Percentiles rank a stretch among this genome's conserved stretches.
Evolutionary conservation across 2,113 vertebrate species (phyloP).

Genomic region (Gobiocypris rarus): DNA sequence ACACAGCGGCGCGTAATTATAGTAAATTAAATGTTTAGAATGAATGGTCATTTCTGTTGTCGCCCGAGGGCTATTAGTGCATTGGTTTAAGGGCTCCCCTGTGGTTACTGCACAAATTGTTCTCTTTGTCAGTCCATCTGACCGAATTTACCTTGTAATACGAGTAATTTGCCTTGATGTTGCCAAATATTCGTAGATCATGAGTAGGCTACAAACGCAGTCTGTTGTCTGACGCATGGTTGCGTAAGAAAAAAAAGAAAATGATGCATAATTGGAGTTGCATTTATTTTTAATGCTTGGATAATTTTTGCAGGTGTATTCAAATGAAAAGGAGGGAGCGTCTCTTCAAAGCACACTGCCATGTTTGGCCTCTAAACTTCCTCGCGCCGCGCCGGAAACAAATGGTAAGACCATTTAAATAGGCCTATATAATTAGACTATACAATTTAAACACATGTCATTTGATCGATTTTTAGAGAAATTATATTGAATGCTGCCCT

Average conservation of each 20-base stretch:
- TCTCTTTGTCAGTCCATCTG: conserved; percentile 42
- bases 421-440: background rate
- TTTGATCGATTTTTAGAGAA: background rate
- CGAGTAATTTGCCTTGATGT: conserved; percentile 41
- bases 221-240: conserved; percentile 19
- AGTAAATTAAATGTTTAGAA: conserved; percentile 52
- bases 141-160: conserved; percentile 34
- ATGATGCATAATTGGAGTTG: conserved; percentile 69
- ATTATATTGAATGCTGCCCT: background rate
- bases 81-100: conserved; percentile 46
- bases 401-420: conserved; percentile 74
- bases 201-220: conserved; percentile 22
- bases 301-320: conserved; percentile 81
- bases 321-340: conserved; percentile 79
- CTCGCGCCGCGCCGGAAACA: conserved; percentile 76
- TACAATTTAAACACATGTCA: background rate
- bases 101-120: conserved; percentile 34
- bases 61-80: conserved; percentile 44
- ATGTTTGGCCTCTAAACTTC: conserved; percentile 75
- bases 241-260: conserved; percentile 53
- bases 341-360: conserved; percentile 69
- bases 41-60: conserved; percentile 42
- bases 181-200: conserved; percentile 25
- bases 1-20: conserved; percentile 38
- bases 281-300: conserved; percentile 62